Evolutionary conservation across 2,113 vertebrate genomes (phyloP).

Genomic region (Triplophysa rosa): DNA sequence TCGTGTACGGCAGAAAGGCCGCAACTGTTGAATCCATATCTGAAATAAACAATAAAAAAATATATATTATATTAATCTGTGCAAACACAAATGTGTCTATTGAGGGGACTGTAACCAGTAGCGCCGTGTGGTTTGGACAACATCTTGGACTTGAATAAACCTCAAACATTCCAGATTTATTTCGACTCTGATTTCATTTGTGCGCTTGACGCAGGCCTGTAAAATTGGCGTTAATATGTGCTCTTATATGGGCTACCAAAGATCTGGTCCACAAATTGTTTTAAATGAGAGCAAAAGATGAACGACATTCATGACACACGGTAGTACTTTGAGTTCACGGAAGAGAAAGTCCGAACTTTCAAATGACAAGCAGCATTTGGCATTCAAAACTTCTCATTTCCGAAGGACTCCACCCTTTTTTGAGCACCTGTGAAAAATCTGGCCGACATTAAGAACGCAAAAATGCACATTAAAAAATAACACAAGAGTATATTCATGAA

Average conservation of each 20-base stretch:
- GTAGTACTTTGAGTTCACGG: neutral
- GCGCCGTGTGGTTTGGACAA: too few species aligned
- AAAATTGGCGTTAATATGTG: too few species aligned
- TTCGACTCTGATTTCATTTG: too few species aligned
- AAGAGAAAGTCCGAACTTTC: conserved; percentile 31
- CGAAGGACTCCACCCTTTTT: neutral
- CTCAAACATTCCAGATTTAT: too few species aligned
- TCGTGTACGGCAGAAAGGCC: conserved; percentile 76
- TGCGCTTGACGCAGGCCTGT: too few species aligned
- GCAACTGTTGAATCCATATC: conserved; percentile 96
- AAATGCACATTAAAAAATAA: too few species aligned
- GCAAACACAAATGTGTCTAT: neutral
- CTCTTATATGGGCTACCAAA: neutral
- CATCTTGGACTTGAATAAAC: too few species aligned
- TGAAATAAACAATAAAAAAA: conserved; percentile 55
- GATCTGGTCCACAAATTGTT: neutral
- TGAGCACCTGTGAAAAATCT: neutral
- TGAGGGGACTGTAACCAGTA: too few species aligned
- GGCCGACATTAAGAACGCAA: too few species aligned
- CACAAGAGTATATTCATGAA: neutral
- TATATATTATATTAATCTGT: neutral
- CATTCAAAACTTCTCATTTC: conserved; percentile 51
- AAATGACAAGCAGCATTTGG: conserved; percentile 47
- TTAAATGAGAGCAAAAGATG: neutral
- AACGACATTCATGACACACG: neutral